Evolutionary conservation across 2,113 vertebrate species (phyloP).

Genomic region (Nibea coibor): DNA sequence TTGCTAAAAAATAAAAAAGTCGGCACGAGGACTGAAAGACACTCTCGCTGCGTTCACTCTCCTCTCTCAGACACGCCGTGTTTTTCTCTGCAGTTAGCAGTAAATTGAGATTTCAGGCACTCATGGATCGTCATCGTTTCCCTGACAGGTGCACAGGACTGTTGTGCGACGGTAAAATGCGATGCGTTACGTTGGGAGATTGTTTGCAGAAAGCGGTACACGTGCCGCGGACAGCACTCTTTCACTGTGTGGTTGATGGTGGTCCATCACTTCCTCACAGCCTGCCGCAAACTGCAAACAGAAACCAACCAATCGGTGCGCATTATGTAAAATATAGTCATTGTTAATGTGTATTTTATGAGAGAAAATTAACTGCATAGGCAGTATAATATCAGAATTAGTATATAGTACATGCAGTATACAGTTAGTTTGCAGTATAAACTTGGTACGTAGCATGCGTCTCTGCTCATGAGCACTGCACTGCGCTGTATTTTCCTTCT

Average conservation of each 20-base stretch:
- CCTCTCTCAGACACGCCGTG: background rate
- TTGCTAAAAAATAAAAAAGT: background rate
- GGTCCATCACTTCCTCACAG: background rate
- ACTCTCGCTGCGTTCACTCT: no score
- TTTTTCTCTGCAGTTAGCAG: background rate
- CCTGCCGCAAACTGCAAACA: background rate
- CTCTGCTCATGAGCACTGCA: slow-evolving; percentile 21
- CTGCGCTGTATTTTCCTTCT: slow-evolving; percentile 33
- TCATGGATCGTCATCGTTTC: background rate
- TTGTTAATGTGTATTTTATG: no score
- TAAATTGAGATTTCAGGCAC: background rate
- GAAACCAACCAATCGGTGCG: no score
- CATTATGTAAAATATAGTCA: no score
- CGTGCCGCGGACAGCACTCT: background rate
- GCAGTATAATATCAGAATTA: background rate
- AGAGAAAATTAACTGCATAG: background rate
- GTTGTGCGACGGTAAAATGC: background rate
- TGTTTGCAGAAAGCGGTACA: background rate
- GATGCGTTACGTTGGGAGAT: background rate
- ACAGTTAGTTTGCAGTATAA: background rate
- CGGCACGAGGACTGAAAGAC: background rate
- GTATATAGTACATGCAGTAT: background rate
- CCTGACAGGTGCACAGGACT: background rate
- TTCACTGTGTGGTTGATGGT: background rate
- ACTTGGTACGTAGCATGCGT: background rate